Base-by-base conservation (phyloP, 2,113 vertebrate genomes). In the Alligator mississippiensis region DNA sequence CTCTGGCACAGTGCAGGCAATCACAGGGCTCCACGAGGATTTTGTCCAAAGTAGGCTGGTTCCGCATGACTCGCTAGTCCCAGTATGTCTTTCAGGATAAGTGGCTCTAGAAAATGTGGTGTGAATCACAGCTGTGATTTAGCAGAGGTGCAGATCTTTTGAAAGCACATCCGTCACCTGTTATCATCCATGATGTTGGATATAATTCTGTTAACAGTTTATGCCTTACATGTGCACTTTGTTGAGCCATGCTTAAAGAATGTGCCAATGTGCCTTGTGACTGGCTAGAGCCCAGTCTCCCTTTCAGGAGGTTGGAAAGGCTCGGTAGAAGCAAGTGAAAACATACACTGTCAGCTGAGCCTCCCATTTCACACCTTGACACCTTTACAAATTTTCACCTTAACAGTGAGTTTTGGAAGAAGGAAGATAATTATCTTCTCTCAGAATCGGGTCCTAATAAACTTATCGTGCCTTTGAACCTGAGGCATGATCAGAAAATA, bases 131-230 rank as follows among this genome's bases (percentile, higher is more conserved):
- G 34, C 38, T 74, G 24, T 24, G 34, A 66, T 70, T 80, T 58
- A 75, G 24, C 47, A 57, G 25, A 15, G 58, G 24, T 34, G 74
- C 54, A 79, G 54, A n/a, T 57, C 57, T 14, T 74, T 78, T 90
- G 24, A 90, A 89, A 47, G 55, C 62, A n/a, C 91, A 77, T 70
- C 94, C 89, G 83, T 94, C 91, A 72, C 89, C 95, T 74, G 88
- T 81, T 61, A 95, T 94, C 85, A 38, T 90, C 91, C 38, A 93
- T 83, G 75, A 87, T 30, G n/a, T 94, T 68, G 78, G 19, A n/a
- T 64, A 76, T 47, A 80, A 59, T 11, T 66, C 25, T 24, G 64
- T 13, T 64, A 34, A 22, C 75, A 27, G 55, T 54, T 84, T 57
- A 47, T 84, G 72, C 38, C 74, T 54, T 77, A 28, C 27, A 24